Evolutionary conservation across 2,113 vertebrate genomes (phyloP).

Genomic region (Rhadina sibilatrix): DNA sequence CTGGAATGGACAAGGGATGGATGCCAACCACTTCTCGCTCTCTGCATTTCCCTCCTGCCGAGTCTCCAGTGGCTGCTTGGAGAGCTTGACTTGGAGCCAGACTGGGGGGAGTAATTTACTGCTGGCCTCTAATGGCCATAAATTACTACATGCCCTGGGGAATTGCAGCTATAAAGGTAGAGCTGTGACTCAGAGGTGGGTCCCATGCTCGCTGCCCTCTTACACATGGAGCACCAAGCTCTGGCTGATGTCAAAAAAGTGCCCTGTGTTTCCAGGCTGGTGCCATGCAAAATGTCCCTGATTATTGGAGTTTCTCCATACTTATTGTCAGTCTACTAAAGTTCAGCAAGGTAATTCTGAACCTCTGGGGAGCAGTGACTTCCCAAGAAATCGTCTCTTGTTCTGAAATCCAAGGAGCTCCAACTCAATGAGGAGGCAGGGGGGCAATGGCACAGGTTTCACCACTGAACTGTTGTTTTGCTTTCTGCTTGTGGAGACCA

Average conservation of each 20-base stretch:
- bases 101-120: not conserved
- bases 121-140: not conserved
- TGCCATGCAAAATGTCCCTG: not conserved
- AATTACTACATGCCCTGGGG: not conserved
- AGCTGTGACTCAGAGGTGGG: not conserved
- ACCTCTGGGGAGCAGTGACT: not conserved
- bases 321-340: not conserved
- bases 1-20: not conserved
- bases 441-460: not conserved
- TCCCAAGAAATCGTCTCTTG: fast-evolving
- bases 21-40: not conserved
- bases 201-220: not conserved
- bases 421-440: fast-evolving
- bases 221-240: fast-evolving
- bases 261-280: not conserved
- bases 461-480: constrained; percentile 17
- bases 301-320: not conserved
- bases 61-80: not conserved
- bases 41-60: not conserved
- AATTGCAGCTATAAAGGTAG: not conserved
- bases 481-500: constrained; percentile 43
- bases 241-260: not conserved
- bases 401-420: not conserved
- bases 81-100: not conserved
- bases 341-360: not conserved